Percentiles rank a stretch among this genome's conserved stretches.
Conservation (phyloP, 1,140 invertebrate species). For the Brachionus paranguensis region DNA sequence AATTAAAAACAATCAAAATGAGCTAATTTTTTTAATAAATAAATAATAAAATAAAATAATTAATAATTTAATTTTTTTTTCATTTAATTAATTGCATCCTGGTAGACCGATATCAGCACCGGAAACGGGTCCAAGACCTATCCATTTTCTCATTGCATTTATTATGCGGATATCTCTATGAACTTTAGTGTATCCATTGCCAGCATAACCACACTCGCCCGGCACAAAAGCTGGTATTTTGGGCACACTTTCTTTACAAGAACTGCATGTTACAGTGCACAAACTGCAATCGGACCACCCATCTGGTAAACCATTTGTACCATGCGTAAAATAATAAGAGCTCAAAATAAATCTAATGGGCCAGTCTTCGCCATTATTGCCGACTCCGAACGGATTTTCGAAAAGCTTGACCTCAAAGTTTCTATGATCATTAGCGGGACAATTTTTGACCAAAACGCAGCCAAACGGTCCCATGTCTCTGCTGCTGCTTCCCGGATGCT, state of each 20-base stretch:
- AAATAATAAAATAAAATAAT: neutral
- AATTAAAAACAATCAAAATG: too few relatives aligned
- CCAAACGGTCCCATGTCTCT: slow-evolving; percentile 30
- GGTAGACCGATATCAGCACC: neutral
- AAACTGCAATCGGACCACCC: slow-evolving; percentile 23
- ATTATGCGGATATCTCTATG: slow-evolving; percentile 37
- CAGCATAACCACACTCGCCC: slow-evolving; percentile 25
- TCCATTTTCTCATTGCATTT: slow-evolving; percentile 37
- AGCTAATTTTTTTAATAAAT: neutral
- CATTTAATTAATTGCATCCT: neutral
- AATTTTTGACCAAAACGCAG: slow-evolving; percentile 39
- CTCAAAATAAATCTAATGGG: slow-evolving; percentile 38
- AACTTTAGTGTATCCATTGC: slow-evolving; percentile 24
- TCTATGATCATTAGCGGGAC: neutral
- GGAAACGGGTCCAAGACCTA: neutral
- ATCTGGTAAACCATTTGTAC: slow-evolving; percentile 27
- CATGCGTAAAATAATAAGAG: slow-evolving; percentile 38
- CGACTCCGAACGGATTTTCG: slow-evolving; percentile 21
- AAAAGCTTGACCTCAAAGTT: slow-evolving; percentile 36
- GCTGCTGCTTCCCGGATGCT: slow-evolving; percentile 23
- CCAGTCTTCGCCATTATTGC: slow-evolving; percentile 35
- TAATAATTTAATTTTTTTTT: neutral
- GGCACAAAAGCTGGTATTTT: slow-evolving; percentile 13
- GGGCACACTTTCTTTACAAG: slow-evolving; percentile 29
- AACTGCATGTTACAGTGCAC: slow-evolving; percentile 13